Percentiles rank a stretch among this genome's conserved stretches.
phyloP scores from a whole-genome alignment of 2,797 vertebrate genomes.

The Salmo trutta region DNA sequence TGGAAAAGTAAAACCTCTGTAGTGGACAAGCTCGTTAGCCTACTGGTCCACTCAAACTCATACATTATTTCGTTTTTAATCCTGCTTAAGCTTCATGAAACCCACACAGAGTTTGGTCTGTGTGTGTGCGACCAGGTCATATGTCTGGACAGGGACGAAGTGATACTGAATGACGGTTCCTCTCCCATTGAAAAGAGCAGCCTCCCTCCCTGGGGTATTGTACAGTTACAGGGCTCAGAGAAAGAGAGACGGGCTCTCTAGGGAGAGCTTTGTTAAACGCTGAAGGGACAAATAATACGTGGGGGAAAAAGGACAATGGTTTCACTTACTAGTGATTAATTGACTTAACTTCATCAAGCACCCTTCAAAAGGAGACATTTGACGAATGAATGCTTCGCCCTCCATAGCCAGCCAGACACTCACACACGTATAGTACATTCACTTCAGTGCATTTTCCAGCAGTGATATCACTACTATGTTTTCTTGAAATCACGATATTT shows the following conservation, averaged over 20 bases:
- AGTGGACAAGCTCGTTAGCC: conserved; percentile 47
- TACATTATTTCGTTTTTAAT: conserved; percentile 61
- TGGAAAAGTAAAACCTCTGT: conserved; percentile 11
- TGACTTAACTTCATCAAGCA: conserved; percentile 21
- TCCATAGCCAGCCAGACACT: neutral
- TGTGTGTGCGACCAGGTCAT: conserved; percentile 19
- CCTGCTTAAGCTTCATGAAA: conserved; percentile 27
- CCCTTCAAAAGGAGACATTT: conserved; percentile 26
- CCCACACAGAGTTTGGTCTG: neutral
- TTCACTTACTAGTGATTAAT: conserved; percentile 55
- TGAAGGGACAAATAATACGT: conserved; percentile 37
- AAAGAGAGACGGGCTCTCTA: conserved; percentile 24
- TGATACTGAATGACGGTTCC: conserved; percentile 35
- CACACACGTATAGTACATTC: neutral
- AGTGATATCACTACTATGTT: neutral
- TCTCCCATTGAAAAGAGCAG: conserved; percentile 17
- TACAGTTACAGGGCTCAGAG: conserved; percentile 2
- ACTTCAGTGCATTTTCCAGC: neutral
- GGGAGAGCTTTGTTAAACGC: conserved; percentile 23
- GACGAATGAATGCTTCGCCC: conserved; percentile 14
- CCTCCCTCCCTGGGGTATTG: neutral
- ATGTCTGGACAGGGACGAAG: conserved; percentile 28
- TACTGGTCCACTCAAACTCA: conserved; percentile 32
- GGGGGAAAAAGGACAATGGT: conserved; percentile 34
- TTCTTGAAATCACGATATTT: no score